These are phyloP conservation scores for Hyppa rectilinea DNA, from an alignment of 2,888 invertebrate species.

Conservation along the genomic window DNA sequence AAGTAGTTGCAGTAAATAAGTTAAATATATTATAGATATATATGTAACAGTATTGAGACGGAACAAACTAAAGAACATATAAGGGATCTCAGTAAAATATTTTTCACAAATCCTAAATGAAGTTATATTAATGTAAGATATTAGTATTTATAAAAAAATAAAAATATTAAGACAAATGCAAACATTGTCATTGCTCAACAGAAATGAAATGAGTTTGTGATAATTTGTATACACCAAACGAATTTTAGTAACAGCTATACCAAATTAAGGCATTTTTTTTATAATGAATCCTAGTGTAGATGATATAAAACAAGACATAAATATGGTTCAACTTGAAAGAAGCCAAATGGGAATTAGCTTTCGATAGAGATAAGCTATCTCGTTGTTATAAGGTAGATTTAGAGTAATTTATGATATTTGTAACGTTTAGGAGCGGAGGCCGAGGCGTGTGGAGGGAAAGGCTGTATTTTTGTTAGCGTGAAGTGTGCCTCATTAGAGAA, in stretches of 20 bases:
- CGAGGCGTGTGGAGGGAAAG: constrained; percentile 71
- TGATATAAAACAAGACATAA: constrained; percentile 87
- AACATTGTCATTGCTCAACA: constrained; percentile 65
- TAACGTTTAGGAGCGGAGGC: constrained; percentile 49
- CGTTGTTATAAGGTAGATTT: constrained; percentile 68
- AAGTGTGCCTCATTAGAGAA: constrained; percentile 84
- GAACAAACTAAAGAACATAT: constrained; percentile 83
- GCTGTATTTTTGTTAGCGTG: constrained; percentile 84
- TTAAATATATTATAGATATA: constrained; percentile 70
- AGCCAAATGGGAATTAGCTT: constrained; percentile 90
- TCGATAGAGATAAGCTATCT: constrained; percentile 73
- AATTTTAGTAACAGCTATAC: constrained; percentile 83
- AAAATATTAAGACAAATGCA: constrained; percentile 36
- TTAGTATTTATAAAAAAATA: constrained; percentile 70
- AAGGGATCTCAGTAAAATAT: constrained; percentile 86
- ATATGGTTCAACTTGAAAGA: constrained; percentile 90
- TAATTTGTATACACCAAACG: constrained; percentile 68
- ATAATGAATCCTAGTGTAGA: constrained; percentile 73
- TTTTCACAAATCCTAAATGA: constrained; percentile 79
- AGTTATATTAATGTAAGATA: constrained; percentile 78
- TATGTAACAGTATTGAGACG: constrained; percentile 82
- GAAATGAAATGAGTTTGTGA: constrained; percentile 64
- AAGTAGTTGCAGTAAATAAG: constrained; percentile 70
- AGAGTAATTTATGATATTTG: constrained; percentile 67
- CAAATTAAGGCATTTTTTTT: constrained; percentile 86